phyloP scores from a whole-genome alignment of 2,113 vertebrate species.

The Otocyon megalotis region DNA sequence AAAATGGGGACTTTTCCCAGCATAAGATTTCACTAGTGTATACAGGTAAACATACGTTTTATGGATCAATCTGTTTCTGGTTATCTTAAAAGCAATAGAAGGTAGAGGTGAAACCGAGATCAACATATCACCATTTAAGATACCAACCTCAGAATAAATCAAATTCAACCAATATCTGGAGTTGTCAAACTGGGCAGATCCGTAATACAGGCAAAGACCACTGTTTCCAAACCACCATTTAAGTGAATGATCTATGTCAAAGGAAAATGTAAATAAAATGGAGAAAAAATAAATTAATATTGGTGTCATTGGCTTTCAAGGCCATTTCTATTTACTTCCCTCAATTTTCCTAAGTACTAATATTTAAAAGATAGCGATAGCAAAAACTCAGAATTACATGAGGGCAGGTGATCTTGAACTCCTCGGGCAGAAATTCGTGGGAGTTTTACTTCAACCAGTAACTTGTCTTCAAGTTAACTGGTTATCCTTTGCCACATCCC shows the following conservation, averaged over 20 bases:
- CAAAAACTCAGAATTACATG: background rate
- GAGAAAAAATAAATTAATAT: background rate
- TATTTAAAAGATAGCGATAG: slow-evolving; percentile 6
- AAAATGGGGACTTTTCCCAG: slow-evolving; percentile 86
- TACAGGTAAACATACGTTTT: slow-evolving; percentile 65
- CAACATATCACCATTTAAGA: slow-evolving; percentile 47
- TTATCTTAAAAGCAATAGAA: slow-evolving; percentile 71
- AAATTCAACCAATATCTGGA: slow-evolving; percentile 29
- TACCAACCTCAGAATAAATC: slow-evolving; percentile 55
- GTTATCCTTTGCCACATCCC: background rate
- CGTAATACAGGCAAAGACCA: background rate
- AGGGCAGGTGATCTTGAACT: background rate
- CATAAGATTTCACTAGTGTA: slow-evolving; percentile 85
- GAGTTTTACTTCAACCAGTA: background rate
- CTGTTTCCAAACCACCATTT: background rate
- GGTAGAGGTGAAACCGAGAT: slow-evolving; percentile 49
- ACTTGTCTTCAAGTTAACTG: background rate
- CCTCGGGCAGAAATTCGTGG: background rate
- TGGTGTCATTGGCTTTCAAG: background rate
- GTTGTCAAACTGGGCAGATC: background rate
- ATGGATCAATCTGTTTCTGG: slow-evolving; percentile 65
- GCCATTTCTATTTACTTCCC: background rate
- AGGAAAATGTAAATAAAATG: slow-evolving; percentile 1
- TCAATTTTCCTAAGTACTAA: background rate
- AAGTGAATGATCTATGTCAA: slow-evolving; percentile 4